phyloP scores from a whole-genome alignment of 2,113 vertebrate genomes.

The Hippocampus zosterae region DNA sequence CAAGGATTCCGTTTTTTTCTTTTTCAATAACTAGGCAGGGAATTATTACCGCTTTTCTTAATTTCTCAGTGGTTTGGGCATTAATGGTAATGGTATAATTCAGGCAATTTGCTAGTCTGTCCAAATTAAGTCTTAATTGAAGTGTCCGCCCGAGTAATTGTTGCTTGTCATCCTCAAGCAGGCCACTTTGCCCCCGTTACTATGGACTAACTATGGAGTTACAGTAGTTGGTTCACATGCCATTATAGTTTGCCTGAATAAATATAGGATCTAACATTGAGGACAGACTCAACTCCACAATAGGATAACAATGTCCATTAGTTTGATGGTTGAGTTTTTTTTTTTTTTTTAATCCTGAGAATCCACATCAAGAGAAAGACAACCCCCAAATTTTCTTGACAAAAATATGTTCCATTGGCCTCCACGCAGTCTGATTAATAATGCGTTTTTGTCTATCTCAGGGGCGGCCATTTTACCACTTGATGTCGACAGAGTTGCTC shows the following conservation, averaged over 20 bases:
- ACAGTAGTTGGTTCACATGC: conserved; percentile 3
- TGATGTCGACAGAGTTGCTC: no score
- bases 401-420: no score
- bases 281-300: not conserved
- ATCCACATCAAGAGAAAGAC: not conserved
- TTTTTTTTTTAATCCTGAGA: no score
- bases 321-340: not conserved
- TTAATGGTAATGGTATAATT: not conserved
- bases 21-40: not conserved
- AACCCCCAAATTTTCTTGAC: no score
- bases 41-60: not conserved
- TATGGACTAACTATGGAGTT: conserved; percentile 7
- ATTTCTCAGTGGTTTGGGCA: not conserved
- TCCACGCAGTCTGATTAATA: no score
- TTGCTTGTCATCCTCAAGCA: not conserved
- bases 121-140: not conserved
- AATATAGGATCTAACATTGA: not conserved
- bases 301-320: not conserved
- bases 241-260: not conserved
- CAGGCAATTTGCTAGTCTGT: not conserved
- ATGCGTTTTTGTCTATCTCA: no score
- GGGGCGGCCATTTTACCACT: no score
- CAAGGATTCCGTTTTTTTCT: not conserved
- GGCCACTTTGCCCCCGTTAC: not conserved
- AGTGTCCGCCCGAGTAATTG: not conserved